Base-by-base conservation (phyloP, 2,888 invertebrate genomes). In the Zygothrica quintamaculata region DNA sequence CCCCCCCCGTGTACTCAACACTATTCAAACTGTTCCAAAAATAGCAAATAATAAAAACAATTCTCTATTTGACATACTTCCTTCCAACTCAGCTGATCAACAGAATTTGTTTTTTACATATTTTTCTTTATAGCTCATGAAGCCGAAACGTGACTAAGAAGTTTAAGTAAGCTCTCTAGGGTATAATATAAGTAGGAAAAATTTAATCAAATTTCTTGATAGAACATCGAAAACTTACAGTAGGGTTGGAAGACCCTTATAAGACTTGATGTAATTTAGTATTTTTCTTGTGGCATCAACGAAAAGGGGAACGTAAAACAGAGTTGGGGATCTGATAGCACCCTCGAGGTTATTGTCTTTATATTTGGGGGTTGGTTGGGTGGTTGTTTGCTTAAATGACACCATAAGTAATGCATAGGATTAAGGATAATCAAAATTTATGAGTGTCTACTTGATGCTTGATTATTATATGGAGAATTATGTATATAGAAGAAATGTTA, bases 21-120 rank as follows among this genome's bases (percentile, higher is more conserved):
- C 70, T 60, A n/a, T n/a, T n/a, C n/a, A 65, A 70, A 69, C 40
- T 59, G 43, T 43, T 50, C 51, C 47, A 39, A 53, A 66, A 69
- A 69, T 70, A 70, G 65, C 34, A 16, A 9, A 65, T 36, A 36
- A 65, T 36, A 36, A 36, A 48, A 46, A 33, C 37, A 7, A 31
- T 26, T 52, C 37, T 15, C 31, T 39, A n/a, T 36, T 47, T 22
- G 8, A 9, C 42, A 22, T 8, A 22, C n/a, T 37, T 31, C 18
- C 31, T 29, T 33, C 18, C 25, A 25, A 25, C 8, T 36, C 64
- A 57, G 25, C 57, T 42, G 16, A 44, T 33, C 42, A 11, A 18
- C 33, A 34, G 15, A 29, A 22, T 22, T 22, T 22, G 18, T 5
- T 22, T 22, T 22, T 22, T 22, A 5, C 18, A 3, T 22, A 5